Conservation (phyloP, 2,113 vertebrate species). For the Cyanoderma ruficeps region DNA sequence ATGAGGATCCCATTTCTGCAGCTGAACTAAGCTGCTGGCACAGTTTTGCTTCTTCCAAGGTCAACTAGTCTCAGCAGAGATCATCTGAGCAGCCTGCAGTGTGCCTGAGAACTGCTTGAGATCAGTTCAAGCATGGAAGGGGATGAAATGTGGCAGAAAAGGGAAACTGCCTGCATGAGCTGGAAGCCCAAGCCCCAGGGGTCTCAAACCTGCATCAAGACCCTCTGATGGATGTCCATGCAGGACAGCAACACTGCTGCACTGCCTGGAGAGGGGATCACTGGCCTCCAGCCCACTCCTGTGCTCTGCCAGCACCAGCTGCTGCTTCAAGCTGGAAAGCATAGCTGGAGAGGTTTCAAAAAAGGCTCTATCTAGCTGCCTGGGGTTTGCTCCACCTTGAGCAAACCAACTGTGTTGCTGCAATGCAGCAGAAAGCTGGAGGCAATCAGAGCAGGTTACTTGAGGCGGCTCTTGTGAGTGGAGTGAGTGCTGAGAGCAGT, state of each 20-base stretch:
- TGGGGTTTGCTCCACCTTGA: neutral
- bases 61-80: neutral
- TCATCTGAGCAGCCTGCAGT: neutral
- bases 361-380: neutral
- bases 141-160: neutral
- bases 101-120: rapidly evolving
- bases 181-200: neutral
- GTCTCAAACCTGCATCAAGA: neutral
- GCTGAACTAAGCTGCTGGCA: neutral
- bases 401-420: rapidly evolving
- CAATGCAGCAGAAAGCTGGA: neutral
- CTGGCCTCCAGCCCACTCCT: neutral
- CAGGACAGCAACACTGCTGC: neutral
- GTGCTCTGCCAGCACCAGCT: neutral
- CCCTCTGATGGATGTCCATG: neutral
- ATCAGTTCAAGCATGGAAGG: neutral
- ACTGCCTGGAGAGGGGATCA: rapidly evolving
- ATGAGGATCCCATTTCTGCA: neutral
- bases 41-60: neutral
- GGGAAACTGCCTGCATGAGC: neutral
- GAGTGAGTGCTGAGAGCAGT: neutral
- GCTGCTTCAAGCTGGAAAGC: neutral
- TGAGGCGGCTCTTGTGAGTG: rapidly evolving
- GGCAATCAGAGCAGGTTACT: neutral
- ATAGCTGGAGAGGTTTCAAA: neutral